These are phyloP conservation scores for Acanthurus tractus DNA, from an alignment of 2,797 vertebrate species.

Conservation along the genomic window DNA sequence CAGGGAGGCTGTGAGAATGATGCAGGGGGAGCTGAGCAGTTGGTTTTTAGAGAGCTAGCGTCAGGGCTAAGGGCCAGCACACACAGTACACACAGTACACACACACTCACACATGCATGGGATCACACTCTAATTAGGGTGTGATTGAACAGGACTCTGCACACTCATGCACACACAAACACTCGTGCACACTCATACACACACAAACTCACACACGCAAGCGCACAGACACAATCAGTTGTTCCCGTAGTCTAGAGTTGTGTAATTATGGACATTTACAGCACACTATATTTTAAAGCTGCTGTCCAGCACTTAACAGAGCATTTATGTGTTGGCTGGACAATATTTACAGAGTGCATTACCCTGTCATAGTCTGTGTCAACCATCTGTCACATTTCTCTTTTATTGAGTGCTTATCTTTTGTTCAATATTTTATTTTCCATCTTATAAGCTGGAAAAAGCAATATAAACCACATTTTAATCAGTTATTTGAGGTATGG, in stretches of 20 bases:
- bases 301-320: constrained; percentile 39
- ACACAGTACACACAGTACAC: constrained; percentile 7
- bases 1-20: constrained; percentile 64
- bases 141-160: constrained; percentile 57
- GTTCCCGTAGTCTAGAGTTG: constrained; percentile 27
- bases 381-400: constrained; percentile 45
- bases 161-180: constrained; percentile 10
- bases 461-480: not conserved
- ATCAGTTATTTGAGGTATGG: not conserved
- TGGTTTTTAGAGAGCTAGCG: constrained; percentile 53
- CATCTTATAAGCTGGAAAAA: not conserved
- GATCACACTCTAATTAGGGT: constrained; percentile 75
- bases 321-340: constrained; percentile 39
- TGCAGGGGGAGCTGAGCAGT: constrained; percentile 69
- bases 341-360: constrained; percentile 44
- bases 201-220: constrained; percentile 11
- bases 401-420: constrained; percentile 28
- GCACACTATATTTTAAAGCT: constrained; percentile 44
- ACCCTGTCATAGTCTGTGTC: constrained; percentile 10
- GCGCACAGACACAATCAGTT: constrained; percentile 28
- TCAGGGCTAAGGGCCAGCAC: constrained; percentile 69
- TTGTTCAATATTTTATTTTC: constrained; percentile 44
- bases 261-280: constrained; percentile 46
- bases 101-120: constrained; percentile 58
- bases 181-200: constrained; percentile 22